Evolutionary conservation across 1,140 invertebrate genomes (phyloP).

Genomic region (Zaprionus ghesquierei): DNA sequence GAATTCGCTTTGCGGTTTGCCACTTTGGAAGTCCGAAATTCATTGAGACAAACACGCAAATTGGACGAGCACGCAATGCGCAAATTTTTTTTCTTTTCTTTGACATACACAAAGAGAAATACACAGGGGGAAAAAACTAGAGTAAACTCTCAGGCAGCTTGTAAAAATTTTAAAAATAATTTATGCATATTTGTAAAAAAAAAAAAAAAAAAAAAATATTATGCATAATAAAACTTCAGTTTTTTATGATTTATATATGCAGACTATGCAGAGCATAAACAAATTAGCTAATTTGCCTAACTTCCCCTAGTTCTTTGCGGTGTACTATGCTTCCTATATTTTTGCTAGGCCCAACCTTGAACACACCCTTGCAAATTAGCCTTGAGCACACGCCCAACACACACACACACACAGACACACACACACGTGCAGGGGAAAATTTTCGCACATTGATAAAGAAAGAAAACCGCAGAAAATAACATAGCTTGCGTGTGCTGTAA

Average conservation of each 20-base stretch:
- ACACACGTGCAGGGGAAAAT: background rate
- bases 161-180: background rate
- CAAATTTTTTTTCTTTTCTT: slow-evolving; percentile 4
- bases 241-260: background rate
- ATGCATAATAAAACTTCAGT: too few species aligned
- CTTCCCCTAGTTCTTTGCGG: background rate
- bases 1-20: slow-evolving; percentile 50
- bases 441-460: slow-evolving; percentile 40
- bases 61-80: slow-evolving; percentile 66
- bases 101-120: slow-evolving; percentile 7
- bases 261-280: background rate
- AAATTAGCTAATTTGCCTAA: background rate
- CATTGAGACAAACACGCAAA: slow-evolving; percentile 73
- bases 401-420: background rate
- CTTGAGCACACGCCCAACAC: slow-evolving; percentile 24
- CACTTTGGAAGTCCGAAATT: slow-evolving; percentile 54
- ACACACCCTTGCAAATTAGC: slow-evolving; percentile 15
- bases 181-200: too few species aligned
- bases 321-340: background rate
- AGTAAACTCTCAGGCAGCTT: background rate
- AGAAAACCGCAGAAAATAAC: slow-evolving; percentile 40
- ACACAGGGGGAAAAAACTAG: slow-evolving; percentile 23
- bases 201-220: too few species aligned
- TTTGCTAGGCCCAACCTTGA: background rate
- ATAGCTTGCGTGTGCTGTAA: slow-evolving; percentile 47